Conservation (phyloP, 2,888 invertebrate genomes). For the Drosophila engyochracea region DNA sequence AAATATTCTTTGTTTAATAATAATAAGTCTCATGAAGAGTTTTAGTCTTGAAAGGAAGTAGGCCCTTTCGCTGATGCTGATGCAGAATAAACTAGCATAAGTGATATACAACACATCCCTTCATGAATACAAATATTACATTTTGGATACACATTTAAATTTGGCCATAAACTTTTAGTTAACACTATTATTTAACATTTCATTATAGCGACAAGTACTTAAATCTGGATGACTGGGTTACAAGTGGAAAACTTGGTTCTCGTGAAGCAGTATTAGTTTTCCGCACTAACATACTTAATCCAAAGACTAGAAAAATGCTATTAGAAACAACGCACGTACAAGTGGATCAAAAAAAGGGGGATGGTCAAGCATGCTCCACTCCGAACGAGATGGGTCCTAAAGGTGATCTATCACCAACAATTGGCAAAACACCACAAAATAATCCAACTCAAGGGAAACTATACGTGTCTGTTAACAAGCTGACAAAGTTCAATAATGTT, state of each 20-base stretch:
- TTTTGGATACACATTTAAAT: neutral
- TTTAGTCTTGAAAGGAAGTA: neutral
- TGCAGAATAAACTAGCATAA: neutral
- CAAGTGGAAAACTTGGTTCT: conserved; percentile 88
- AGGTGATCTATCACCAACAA: conserved; percentile 16
- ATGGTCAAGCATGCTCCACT: conserved; percentile 17
- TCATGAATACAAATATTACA: neutral
- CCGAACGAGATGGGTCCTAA: conserved; percentile 11
- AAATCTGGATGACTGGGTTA: conserved; percentile 86
- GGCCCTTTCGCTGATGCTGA: neutral
- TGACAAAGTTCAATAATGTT: conserved; percentile 25
- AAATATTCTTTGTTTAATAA: neutral
- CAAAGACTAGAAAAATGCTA: conserved; percentile 62
- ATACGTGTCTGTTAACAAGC: conserved; percentile 42
- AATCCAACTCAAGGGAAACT: conserved; percentile 37
- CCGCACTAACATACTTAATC: conserved; percentile 87
- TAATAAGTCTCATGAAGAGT: neutral
- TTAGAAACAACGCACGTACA: conserved; percentile 29
- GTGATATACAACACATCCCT: neutral
- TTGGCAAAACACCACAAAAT: conserved; percentile 29
- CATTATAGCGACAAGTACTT: conserved; percentile 38
- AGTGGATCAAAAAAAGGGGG: conserved; percentile 43
- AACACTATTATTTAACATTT: neutral
- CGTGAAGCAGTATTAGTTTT: conserved; percentile 89
- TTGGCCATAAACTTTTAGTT: neutral